A percentile compares a stretch with the other conserved stretches of the same genome.
Conservation (phyloP, 2,797 vertebrate species). For the Neopelma chrysocephalum region DNA sequence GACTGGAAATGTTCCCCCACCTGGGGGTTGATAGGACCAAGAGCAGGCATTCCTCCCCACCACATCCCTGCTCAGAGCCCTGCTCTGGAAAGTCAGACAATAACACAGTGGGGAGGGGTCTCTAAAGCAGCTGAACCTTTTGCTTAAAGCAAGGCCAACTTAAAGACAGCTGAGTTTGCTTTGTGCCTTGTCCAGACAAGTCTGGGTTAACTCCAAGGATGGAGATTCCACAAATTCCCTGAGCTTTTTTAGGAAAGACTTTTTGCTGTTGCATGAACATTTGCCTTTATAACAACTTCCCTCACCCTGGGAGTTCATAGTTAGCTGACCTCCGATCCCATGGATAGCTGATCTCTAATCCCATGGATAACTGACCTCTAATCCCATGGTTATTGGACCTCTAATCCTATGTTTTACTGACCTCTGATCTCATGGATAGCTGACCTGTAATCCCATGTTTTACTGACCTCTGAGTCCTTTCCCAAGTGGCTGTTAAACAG, state of each 20-base stretch:
- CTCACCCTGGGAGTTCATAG: background rate
- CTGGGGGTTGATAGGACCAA: rapidly evolving
- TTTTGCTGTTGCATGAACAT: background rate
- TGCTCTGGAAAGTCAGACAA: background rate
- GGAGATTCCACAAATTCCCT: background rate
- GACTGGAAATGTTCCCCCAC: background rate
- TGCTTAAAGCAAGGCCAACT: background rate
- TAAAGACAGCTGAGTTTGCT: background rate
- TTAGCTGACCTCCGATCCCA: background rate
- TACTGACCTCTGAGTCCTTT: background rate
- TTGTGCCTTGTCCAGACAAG: background rate
- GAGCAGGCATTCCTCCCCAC: background rate
- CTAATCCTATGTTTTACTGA: background rate
- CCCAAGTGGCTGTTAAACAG: background rate
- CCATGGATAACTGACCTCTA: background rate
- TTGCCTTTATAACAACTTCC: background rate
- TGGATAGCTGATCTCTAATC: background rate
- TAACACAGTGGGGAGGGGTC: rapidly evolving
- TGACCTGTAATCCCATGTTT: background rate
- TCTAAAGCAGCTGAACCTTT: background rate
- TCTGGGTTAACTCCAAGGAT: background rate
- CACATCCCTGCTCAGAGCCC: background rate
- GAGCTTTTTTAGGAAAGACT: background rate
- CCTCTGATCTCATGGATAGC: background rate
- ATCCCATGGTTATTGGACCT: background rate